Percentiles rank a stretch among this genome's conserved stretches.
Evolutionary conservation across 2,888 invertebrate genomes (phyloP).

Genomic region (Tetranychus truncatus): DNA sequence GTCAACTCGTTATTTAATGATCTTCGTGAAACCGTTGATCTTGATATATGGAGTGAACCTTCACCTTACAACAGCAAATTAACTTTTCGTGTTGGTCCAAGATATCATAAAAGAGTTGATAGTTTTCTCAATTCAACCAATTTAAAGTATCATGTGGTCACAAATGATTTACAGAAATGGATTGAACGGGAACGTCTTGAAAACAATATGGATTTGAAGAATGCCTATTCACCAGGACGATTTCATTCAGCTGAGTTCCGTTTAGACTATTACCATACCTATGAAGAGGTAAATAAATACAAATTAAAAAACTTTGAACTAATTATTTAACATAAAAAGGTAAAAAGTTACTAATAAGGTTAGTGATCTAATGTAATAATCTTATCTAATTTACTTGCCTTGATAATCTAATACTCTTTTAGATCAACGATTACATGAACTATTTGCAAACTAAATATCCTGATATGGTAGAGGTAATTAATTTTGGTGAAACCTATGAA

Average conservation of each 20-base stretch:
- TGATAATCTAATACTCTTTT: too few relatives aligned
- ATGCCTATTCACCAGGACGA: not conserved
- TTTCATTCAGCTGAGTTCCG: constrained; percentile 4
- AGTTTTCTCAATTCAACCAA: not conserved
- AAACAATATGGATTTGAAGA: not conserved
- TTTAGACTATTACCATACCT: constrained; percentile 15
- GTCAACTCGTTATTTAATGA: not conserved
- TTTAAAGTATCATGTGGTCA: not conserved
- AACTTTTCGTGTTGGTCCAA: constrained; percentile 21
- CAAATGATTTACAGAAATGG: constrained; percentile 10
- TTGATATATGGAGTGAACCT: constrained; percentile 25
- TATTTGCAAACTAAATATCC: constrained; percentile 17
- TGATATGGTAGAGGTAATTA: constrained; percentile 9
- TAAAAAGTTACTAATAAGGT: not conserved
- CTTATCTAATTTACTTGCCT: not conserved
- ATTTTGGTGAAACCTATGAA: constrained; percentile 21
- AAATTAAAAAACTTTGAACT: not conserved
- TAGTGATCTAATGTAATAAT: not conserved
- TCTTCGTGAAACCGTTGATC: not conserved
- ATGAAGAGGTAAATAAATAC: constrained; percentile 12
- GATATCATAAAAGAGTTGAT: not conserved
- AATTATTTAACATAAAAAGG: too few relatives aligned
- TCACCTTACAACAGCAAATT: constrained; percentile 20
- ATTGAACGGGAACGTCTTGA: constrained; percentile 14
- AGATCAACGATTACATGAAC: not conserved